These are phyloP conservation scores for Allobates femoralis DNA, from an alignment of 2,797 vertebrate species.

Conservation along the genomic window DNA sequence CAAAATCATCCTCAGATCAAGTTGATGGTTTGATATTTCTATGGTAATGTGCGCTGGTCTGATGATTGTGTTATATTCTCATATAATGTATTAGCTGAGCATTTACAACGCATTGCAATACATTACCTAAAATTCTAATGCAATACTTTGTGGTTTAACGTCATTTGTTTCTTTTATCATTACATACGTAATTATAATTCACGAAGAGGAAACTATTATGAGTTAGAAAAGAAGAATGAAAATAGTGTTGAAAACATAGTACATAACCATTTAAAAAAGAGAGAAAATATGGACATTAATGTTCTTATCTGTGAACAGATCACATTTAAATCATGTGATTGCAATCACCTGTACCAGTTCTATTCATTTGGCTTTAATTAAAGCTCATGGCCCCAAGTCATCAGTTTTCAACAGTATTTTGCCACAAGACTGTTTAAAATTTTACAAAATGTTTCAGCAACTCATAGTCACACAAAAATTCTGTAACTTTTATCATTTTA, in stretches of 20 bases:
- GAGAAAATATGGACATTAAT: too few relatives aligned
- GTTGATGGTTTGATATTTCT: constrained; percentile 31
- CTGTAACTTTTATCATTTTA: too few relatives aligned
- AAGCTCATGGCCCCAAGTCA: too few relatives aligned
- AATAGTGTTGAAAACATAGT: neutral
- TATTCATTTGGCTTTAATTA: too few relatives aligned
- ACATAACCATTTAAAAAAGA: neutral
- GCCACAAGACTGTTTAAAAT: too few relatives aligned
- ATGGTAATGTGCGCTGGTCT: constrained; percentile 6
- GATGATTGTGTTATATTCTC: constrained; percentile 11
- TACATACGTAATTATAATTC: constrained; percentile 6
- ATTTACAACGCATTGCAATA: neutral
- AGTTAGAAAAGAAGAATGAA: neutral
- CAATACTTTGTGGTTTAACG: neutral
- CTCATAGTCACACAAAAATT: too few relatives aligned
- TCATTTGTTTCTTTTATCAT: neutral
- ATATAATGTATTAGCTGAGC: constrained; percentile 15
- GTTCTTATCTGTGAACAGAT: too few relatives aligned
- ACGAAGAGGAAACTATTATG: neutral
- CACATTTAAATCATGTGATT: too few relatives aligned
- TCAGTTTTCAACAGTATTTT: too few relatives aligned
- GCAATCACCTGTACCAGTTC: too few relatives aligned
- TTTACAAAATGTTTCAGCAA: too few relatives aligned
- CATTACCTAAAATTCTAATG: neutral
- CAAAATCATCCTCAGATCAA: constrained; percentile 26